Percentiles rank a stretch among this genome's conserved stretches.
These are phyloP conservation scores for Diploptera punctata DNA, from an alignment of 2,888 invertebrate genomes.

Conservation along the genomic window DNA sequence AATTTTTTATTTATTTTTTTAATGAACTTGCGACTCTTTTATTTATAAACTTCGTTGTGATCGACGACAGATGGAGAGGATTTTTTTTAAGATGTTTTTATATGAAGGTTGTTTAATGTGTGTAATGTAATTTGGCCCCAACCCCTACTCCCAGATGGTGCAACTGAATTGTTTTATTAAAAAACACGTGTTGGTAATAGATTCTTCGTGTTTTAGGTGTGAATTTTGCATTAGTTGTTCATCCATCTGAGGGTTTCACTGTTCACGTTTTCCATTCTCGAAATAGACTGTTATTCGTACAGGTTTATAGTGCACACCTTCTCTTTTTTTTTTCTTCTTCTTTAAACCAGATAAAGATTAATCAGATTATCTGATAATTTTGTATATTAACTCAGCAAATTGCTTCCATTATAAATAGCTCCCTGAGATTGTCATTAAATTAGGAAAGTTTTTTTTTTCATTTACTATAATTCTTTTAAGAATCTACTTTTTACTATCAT, in stretches of 20 bases:
- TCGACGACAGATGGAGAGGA: conserved; percentile 7
- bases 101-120: background rate
- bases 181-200: too few species aligned
- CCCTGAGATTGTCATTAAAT: too few species aligned
- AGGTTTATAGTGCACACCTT: conserved; percentile 12
- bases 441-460: too few species aligned
- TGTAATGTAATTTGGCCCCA: conserved; percentile 22
- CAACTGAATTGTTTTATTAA: too few species aligned
- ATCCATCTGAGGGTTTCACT: conserved; percentile 34
- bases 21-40: background rate
- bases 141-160: conserved; percentile 39
- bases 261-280: conserved; percentile 16
- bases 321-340: too few species aligned
- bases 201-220: too few species aligned
- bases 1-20: conserved; percentile 22
- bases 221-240: conserved; percentile 30
- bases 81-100: background rate
- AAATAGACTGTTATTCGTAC: background rate
- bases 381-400: too few species aligned
- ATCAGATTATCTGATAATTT: too few species aligned
- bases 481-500: too few species aligned
- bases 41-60: conserved; percentile 20
- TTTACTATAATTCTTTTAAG: too few species aligned
- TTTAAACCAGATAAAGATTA: too few species aligned
- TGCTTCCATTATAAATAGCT: too few species aligned